Percentiles rank a stretch among this genome's conserved stretches.
phyloP scores from a whole-genome alignment of 64 coral and sea anemone genomes.

The Actinia equina region DNA sequence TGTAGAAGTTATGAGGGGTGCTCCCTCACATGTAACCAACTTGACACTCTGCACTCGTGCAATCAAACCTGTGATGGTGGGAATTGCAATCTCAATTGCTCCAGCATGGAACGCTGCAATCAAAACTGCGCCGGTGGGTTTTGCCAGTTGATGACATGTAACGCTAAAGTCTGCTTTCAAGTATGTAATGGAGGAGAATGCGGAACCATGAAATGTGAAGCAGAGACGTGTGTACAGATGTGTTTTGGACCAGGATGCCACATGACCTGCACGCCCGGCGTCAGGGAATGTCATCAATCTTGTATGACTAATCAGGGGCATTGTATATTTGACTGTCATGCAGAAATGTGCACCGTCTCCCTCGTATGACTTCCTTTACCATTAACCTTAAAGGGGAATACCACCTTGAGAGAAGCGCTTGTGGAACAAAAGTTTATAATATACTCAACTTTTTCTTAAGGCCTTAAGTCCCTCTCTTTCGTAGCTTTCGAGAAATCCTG shows the following conservation, averaged over 20 bases:
- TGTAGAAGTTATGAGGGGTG: neutral
- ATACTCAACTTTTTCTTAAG: no score
- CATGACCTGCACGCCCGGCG: neutral
- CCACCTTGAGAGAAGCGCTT: no score
- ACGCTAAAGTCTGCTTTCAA: slow-evolving; percentile 59
- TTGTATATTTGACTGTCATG: slow-evolving; percentile 18
- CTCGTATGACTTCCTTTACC: neutral
- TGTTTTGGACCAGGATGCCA: slow-evolving; percentile 3
- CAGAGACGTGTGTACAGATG: slow-evolving; percentile 7
- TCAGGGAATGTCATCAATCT: slow-evolving; percentile 2
- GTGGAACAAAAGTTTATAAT: no score
- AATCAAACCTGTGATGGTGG: slow-evolving; percentile 67
- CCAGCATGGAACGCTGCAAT: slow-evolving; percentile 37
- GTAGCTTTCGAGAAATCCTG: no score
- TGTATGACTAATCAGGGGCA: slow-evolving; percentile 1
- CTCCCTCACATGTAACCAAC: neutral
- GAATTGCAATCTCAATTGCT: slow-evolving; percentile 59
- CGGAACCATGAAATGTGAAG: neutral
- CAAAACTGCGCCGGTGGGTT: slow-evolving; percentile 62
- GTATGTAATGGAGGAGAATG: slow-evolving; percentile 66
- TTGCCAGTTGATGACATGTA: slow-evolving; percentile 60
- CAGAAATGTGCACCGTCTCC: neutral
- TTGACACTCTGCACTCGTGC: neutral
- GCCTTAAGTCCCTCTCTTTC: no score
- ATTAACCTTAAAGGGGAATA: no score